Evolutionary conservation across 2,888 invertebrate species (phyloP), one percentile per base, ranked within the genome.

Genomic region (Leucoptera coffeella): DNA sequence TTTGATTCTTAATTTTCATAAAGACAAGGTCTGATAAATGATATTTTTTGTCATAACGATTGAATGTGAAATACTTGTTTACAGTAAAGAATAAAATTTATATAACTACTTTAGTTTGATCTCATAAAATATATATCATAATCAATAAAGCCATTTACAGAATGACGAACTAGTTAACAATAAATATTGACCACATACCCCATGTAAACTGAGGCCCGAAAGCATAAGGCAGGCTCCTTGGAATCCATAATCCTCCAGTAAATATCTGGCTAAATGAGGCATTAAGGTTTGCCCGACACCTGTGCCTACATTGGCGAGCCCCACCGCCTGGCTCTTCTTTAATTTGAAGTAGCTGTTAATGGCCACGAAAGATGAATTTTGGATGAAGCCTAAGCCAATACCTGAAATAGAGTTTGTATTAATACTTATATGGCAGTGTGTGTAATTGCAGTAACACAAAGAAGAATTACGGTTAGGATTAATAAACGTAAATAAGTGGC

Each of bases 211-310:
- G 23, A 84, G 42, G 4, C 60, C 62, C 7, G 80, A 76, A 40
- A 85, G 56, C 14, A 83, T 65, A 31, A 82, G 43, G 22, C 80
- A 76, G 1, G 85, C 77, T 17, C 74, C 75, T 36, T 58, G 67
- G 45, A 77, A 85, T 25, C 78, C 78, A 47, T 77, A 83, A 37
- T 73, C 59, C 35, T 77, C 75, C 33, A 84, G 49, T 25, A 84
- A 71, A 40, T 75, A 72, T 24, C 78, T 65, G 29, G 85, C 78
- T 35, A 83, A 58, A 42, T 81, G 82, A 3, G 85, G 85, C 73
- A 85, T 79, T 32, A 82, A 46, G 49, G 83, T 80, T 47, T 85
- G 83, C 3, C 85, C 85, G 14, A 84, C 52, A 31, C 85, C 83
- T 34, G 85, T 83, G 29, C 85, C 85, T 14, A 82, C 82, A 58